Percentiles rank a stretch among this genome's conserved stretches.
Evolutionary conservation across 2,797 vertebrate genomes (phyloP).

Genomic region (Cheracebus regulus): DNA sequence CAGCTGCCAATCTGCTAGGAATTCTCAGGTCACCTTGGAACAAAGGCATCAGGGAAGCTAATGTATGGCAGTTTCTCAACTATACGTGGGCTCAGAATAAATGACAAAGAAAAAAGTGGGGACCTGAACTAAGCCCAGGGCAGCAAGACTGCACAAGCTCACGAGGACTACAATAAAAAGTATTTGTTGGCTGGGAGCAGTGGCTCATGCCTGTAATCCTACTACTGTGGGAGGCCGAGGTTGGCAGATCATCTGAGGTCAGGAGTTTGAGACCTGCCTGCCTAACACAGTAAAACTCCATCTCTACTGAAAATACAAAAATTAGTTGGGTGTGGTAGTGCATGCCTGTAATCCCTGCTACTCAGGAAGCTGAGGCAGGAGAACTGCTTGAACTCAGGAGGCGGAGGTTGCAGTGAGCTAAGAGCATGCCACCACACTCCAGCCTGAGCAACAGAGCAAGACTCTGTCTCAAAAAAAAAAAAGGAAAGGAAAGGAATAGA

Average conservation of each 20-base stretch:
- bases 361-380: background rate
- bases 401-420: background rate
- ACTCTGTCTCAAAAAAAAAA: background rate
- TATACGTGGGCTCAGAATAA: background rate
- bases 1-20: background rate
- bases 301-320: background rate
- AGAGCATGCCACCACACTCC: background rate
- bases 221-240: background rate
- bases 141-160: background rate
- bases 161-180: background rate
- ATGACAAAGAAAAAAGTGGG: background rate
- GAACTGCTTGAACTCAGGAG: background rate
- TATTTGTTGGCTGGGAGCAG: no score
- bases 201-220: background rate
- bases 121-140: background rate
- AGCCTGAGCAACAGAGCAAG: background rate
- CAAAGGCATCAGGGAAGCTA: background rate
- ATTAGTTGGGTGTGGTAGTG: background rate
- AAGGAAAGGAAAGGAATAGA: background rate
- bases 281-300: background rate
- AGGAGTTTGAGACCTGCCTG: background rate
- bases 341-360: rapidly evolving
- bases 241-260: background rate
- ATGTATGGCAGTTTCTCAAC: background rate
- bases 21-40: background rate